Evolutionary conservation across 2,888 invertebrate species (phyloP), one percentile per base, ranked within the genome.

Genomic region (Philhelius pedissequus): DNA sequence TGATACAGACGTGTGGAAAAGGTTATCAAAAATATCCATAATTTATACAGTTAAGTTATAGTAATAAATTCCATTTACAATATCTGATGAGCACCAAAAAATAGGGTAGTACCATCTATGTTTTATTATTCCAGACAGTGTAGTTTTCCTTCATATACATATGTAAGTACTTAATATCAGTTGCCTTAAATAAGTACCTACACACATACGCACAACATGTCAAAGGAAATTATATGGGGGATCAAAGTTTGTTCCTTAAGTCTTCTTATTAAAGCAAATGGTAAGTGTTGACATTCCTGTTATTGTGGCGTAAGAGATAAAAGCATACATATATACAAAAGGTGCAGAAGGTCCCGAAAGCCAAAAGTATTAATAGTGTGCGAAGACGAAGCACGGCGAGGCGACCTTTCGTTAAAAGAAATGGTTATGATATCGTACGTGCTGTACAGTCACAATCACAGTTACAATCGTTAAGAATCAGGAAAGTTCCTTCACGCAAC

Each of bases 241-340:
- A 45, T 64, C 43, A 64, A 64, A 45, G 27, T 64, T 48, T 48
- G 45, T 43, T 62, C 13, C 62, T 43, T 27, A 62, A 62, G 64
- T 64, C 22, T n/a, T 56, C 13, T 48, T 64, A 32, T 64, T 15
- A 64, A 43, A 48, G n/a, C 45, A 48, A 64, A 64, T 64, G 32
- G 48, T 48, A 48, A 71, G 64, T 48, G 18, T 50, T 25, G 75
- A 75, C 75, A 70, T 50, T 75, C n/a, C 40, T 64, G 38, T 81
- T 66, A 70, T 64, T 70, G 48, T 56, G 56, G 27, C 64, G 32
- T 66, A 58, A 70, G 38, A 15, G 75, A 70, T 69, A 48, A 48
- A 48, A 32, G n/a, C 8, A 27, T 32, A 64, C 18, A 22, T 32
- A 64, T 32, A 5, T 3, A 22, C 8, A 30, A 45, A 30, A 18